Evolutionary conservation across 2,797 vertebrate species (phyloP).

Genomic region (Clarias platycephalus): DNA sequence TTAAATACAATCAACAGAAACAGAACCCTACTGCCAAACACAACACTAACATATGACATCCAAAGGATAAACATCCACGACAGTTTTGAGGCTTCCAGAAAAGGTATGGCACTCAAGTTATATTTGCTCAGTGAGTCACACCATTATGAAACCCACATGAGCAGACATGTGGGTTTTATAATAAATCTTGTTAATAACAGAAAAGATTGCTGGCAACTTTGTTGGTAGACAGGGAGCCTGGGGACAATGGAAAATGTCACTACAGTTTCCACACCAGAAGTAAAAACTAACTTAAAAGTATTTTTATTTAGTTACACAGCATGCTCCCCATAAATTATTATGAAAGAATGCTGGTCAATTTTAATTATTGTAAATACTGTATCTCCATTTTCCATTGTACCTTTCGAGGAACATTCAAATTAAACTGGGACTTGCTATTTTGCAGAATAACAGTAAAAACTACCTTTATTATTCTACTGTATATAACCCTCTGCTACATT

Average conservation of each 20-base stretch:
- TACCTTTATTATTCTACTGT: too few relatives aligned
- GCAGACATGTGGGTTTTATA: constrained; percentile 51
- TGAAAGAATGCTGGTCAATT: neutral
- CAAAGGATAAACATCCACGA: constrained; percentile 99
- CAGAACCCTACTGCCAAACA: constrained; percentile 97
- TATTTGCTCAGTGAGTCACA: neutral
- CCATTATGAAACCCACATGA: neutral
- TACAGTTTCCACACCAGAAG: constrained; percentile 59
- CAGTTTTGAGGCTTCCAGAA: constrained; percentile 98
- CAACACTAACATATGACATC: constrained; percentile 96
- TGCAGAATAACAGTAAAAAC: too few relatives aligned
- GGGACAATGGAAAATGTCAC: constrained; percentile 67
- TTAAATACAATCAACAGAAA: constrained; percentile 99
- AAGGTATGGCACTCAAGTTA: constrained; percentile 78
- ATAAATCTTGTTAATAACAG: constrained; percentile 63
- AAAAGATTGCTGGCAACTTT: constrained; percentile 59
- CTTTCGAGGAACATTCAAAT: too few relatives aligned
- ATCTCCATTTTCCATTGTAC: neutral
- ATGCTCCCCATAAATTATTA: neutral
- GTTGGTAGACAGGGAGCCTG: constrained; percentile 65
- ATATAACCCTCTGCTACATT: too few relatives aligned
- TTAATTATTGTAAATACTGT: neutral
- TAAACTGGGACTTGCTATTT: too few relatives aligned
- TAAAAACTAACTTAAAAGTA: neutral
- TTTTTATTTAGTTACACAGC: neutral